Evolutionary conservation across 2,888 invertebrate genomes (phyloP).

Genomic region (Amiota mariae): DNA sequence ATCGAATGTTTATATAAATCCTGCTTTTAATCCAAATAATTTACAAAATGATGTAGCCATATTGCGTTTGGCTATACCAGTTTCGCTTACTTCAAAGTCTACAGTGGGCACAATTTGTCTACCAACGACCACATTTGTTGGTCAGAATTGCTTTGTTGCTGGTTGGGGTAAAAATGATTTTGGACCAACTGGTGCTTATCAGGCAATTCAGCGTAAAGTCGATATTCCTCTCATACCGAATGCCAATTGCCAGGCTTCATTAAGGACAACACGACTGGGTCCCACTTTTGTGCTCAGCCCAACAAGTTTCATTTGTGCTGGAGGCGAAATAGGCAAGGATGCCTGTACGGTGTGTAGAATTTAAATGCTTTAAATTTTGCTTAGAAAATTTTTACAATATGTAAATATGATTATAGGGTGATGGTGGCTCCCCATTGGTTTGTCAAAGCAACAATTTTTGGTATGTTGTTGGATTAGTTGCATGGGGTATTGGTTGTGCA

Average conservation of each 20-base stretch:
- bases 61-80: slow-evolving; percentile 78
- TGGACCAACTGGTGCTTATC: slow-evolving; percentile 70
- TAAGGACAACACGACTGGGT: slow-evolving; percentile 81
- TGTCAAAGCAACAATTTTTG: slow-evolving; percentile 66
- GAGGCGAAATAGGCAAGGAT: slow-evolving; percentile 84
- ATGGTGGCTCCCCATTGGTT: slow-evolving; percentile 75
- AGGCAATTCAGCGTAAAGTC: slow-evolving; percentile 83
- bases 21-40: slow-evolving; percentile 81
- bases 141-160: slow-evolving; percentile 78
- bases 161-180: slow-evolving; percentile 93
- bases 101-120: slow-evolving; percentile 80
- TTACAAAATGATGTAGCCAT: slow-evolving; percentile 89
- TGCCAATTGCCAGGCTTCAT: slow-evolving; percentile 78
- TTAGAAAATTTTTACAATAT: background rate
- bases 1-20: slow-evolving; percentile 77
- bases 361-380: slow-evolving; percentile 1
- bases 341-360: slow-evolving; percentile 80
- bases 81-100: slow-evolving; percentile 76
- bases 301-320: slow-evolving; percentile 84
- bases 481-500: slow-evolving; percentile 79
- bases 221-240: slow-evolving; percentile 82
- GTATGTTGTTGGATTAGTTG: slow-evolving; percentile 75
- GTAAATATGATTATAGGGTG: slow-evolving; percentile 70
- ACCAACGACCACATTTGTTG: slow-evolving; percentile 74
- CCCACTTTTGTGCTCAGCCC: slow-evolving; percentile 78